A percentile compares a stretch with the other conserved stretches of the same genome.
Evolutionary conservation across 2,888 invertebrate genomes (phyloP).

Genomic region (Himalopsyche japonica): DNA sequence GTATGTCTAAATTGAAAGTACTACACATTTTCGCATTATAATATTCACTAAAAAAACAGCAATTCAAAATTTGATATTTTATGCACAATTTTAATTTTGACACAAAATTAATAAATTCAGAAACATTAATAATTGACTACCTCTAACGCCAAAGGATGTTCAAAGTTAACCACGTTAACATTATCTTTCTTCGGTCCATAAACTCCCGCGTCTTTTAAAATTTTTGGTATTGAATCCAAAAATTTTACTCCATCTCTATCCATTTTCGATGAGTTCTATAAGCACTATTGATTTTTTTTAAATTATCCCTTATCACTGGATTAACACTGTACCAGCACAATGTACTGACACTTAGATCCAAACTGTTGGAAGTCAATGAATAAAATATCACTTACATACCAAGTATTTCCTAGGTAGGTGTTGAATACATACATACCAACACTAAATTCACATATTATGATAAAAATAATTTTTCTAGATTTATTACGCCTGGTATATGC

Average conservation of each 20-base stretch:
- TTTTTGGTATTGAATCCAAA: slow-evolving; percentile 27
- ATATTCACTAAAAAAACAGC: too few species aligned
- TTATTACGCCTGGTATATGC: background rate
- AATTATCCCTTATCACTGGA: background rate
- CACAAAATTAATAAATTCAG: background rate
- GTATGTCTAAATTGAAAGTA: too few species aligned
- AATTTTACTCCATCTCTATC: slow-evolving; percentile 24
- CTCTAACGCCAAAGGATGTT: slow-evolving; percentile 30
- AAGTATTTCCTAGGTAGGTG: background rate
- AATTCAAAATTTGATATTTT: too few species aligned
- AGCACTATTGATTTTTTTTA: background rate
- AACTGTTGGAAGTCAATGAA: background rate
- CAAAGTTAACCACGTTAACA: slow-evolving; percentile 22
- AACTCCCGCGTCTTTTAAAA: slow-evolving; percentile 34
- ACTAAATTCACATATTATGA: too few species aligned
- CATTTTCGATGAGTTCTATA: slow-evolving; percentile 10
- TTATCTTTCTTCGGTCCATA: slow-evolving; percentile 6
- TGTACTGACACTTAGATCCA: background rate
- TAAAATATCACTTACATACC: background rate
- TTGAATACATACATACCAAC: too few species aligned
- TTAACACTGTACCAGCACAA: background rate
- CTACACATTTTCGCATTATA: too few species aligned
- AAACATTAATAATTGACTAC: slow-evolving; percentile 12
- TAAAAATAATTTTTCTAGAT: too few species aligned
- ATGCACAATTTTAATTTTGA: too few species aligned